Percentiles rank a stretch among this genome's conserved stretches.
phyloP scores from a whole-genome alignment of 2,888 invertebrate genomes.

The Eilema depressum region DNA sequence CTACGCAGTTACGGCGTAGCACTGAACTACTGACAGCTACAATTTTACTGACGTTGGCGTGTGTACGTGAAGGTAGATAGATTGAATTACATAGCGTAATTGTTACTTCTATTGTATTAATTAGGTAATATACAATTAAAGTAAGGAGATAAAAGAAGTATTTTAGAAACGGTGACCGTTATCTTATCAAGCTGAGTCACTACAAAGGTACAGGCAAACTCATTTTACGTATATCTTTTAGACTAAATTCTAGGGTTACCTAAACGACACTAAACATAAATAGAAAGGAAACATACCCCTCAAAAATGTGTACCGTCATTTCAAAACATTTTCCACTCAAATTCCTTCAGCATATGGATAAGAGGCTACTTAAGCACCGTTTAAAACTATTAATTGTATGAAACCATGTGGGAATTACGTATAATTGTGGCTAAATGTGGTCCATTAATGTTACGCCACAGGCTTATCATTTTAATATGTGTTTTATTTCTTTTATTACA shows the following conservation, averaged over 20 bases:
- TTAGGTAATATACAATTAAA: too few relatives aligned
- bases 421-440: constrained; percentile 48
- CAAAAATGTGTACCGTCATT: constrained; percentile 3
- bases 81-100: background rate
- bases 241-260: background rate
- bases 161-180: too few relatives aligned
- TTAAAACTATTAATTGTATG: constrained; percentile 44
- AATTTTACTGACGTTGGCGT: background rate
- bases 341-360: constrained; percentile 29
- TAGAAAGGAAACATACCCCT: background rate
- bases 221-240: background rate
- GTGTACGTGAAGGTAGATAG: background rate
- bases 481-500: constrained; percentile 43
- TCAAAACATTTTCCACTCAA: constrained; percentile 27
- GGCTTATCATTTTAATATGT: constrained; percentile 59
- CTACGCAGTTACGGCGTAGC: constrained; percentile 22
- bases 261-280: background rate
- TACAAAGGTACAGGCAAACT: too few relatives aligned
- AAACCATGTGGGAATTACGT: constrained; percentile 43
- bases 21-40: background rate
- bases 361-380: constrained; percentile 35
- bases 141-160: too few relatives aligned
- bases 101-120: too few relatives aligned
- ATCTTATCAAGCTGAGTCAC: too few relatives aligned
- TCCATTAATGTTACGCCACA: constrained; percentile 64